Evolutionary conservation across 2,113 vertebrate genomes (phyloP).

Genomic region (Brachypodius melanocephalos): DNA sequence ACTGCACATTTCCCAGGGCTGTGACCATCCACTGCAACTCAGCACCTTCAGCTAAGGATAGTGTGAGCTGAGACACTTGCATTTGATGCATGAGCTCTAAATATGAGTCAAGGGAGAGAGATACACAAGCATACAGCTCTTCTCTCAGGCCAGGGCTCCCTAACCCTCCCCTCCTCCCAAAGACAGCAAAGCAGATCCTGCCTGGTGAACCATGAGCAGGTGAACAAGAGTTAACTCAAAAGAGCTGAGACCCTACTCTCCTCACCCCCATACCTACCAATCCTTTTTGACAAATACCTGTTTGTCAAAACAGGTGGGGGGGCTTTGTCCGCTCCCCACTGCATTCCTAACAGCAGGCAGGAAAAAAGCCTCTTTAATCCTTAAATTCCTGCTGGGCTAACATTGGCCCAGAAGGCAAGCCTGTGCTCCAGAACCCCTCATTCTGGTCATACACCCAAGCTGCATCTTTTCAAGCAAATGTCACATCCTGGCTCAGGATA

Average conservation of each 20-base stretch:
- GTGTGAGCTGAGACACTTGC: not conserved
- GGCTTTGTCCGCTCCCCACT: not conserved
- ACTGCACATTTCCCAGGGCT: accelerated
- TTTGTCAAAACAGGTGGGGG: no score
- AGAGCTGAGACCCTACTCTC: not conserved
- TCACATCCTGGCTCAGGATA: not conserved
- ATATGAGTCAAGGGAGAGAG: not conserved
- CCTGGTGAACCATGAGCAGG: not conserved
- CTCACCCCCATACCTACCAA: not conserved
- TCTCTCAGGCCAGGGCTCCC: not conserved
- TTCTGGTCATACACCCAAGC: not conserved
- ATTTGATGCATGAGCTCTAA: not conserved
- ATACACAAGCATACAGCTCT: not conserved
- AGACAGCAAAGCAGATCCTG: not conserved
- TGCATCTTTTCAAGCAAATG: not conserved
- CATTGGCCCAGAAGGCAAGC: not conserved
- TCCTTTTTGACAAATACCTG: not conserved
- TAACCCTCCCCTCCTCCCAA: not conserved
- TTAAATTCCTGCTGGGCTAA: not conserved
- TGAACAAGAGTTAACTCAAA: not conserved
- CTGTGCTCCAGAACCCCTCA: not conserved
- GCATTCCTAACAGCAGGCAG: not conserved
- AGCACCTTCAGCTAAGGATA: not conserved
- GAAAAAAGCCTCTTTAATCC: conserved; percentile 18
- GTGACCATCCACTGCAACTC: not conserved